Base-by-base conservation (phyloP, 2,113 vertebrate genomes). In the Trogon melanurus region DNA sequence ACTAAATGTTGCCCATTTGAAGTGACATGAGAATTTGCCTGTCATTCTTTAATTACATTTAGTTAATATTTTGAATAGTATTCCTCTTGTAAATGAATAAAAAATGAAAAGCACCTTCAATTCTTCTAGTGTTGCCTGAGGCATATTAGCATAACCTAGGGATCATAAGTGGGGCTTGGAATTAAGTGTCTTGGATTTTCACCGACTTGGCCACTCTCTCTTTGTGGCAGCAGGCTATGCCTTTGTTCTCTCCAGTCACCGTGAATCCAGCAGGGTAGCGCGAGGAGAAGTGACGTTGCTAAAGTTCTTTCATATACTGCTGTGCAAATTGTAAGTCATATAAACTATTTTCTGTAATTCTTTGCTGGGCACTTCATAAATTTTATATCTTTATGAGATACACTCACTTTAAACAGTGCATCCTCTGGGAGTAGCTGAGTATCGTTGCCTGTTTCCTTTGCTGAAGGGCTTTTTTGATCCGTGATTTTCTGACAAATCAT, bases 361-460 rank as follows among this genome's bases (percentile, higher is more conserved):
- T 38, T 85, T 79, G 12, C 16, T 48, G 47, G 25, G 38, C 3
- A 23, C 7, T 86, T 57, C 0, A 0, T 25, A 69, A 30, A 6
- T 76, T 88, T 83, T 54, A 3, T 9, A 11, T 50, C 23, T 70
- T 75, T 50, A 69, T 34, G 48, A 79, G 48, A 81, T 38, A 64
- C 5, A 3, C 15, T 75, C 2, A 4, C 19, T 90, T 69, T 45
- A 41, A 76, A 29, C 0, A 4, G 3, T 57, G 11, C 0, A 0
- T 60, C 50, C 71, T 53, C 34, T 44, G 29, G 6, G 16, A 60
- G 19, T 87, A 79, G 22, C 7, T 18, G 27, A 85, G 9, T 54
- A 20, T 36, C 30, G 22, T 30, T 67, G 57, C 9, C 12, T 26
- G 5, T 85, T 91, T 85, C 56, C 16, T 22, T 72, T 54, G 45